Evolutionary conservation across 1,140 invertebrate genomes (phyloP).

Genomic region (Drosophila baimaii): DNA sequence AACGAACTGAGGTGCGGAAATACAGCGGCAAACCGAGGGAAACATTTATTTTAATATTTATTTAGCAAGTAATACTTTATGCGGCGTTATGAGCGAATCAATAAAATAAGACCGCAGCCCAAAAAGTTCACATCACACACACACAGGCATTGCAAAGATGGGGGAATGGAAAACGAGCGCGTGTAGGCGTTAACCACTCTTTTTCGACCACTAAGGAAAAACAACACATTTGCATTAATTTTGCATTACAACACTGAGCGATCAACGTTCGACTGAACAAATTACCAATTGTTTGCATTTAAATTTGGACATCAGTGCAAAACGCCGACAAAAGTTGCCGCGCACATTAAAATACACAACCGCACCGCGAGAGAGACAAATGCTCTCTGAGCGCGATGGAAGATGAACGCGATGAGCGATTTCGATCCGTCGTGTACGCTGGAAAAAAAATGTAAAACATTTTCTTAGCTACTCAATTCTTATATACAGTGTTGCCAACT

Average conservation of each 20-base stretch:
- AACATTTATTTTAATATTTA: conserved; percentile 1
- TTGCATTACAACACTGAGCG: conserved; percentile 4
- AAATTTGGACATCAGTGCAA: conserved; percentile 39
- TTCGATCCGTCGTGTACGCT: conserved; percentile 1
- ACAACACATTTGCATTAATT: conserved; percentile 10
- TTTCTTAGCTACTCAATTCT: conserved; percentile 1
- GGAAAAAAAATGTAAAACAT: not conserved
- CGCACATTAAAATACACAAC: conserved; percentile 63
- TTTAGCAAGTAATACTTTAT: conserved; percentile 8
- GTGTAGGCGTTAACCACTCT: conserved; percentile 22
- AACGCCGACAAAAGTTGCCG: conserved; percentile 54
- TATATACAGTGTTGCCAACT: no score
- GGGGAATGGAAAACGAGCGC: conserved; percentile 17
- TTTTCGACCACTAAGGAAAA: not conserved
- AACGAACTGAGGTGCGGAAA: conserved; percentile 34
- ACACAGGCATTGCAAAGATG: conserved; percentile 14
- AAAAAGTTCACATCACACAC: conserved; percentile 25
- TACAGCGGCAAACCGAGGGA: conserved; percentile 5
- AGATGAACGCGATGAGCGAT: not conserved
- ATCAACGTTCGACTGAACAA: conserved; percentile 16
- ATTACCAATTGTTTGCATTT: conserved; percentile 49
- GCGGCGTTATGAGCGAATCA: conserved; percentile 1
- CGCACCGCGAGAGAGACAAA: conserved; percentile 55
- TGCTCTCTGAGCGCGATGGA: conserved; percentile 8
- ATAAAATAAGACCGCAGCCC: conserved; percentile 4